Base-by-base conservation (phyloP, 2,888 invertebrate genomes). In the Mythimna ferrago region DNA sequence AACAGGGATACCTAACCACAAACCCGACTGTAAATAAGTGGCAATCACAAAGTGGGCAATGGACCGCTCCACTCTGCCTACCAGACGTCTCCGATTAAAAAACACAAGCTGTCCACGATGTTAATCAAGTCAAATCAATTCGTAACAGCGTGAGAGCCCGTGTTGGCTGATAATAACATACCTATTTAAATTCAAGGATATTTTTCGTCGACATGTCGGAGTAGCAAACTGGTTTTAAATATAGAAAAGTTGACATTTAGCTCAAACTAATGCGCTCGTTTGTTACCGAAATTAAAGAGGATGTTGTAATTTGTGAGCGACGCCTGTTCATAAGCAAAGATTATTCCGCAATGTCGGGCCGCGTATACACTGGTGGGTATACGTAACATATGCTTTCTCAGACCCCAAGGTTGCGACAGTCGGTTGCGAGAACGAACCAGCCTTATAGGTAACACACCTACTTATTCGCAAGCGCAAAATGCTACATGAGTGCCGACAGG, bases 371-470 rank as follows among this genome's bases (percentile, higher is more conserved):
- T 76, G 73, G 73, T 74, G 81, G 72, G 79, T 83, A 76, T 81
- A 87, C 88, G 89, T 89, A 89, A 89, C 89, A 83, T 89, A 86
- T 90, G 89, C 92, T 93, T 93, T 93, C 93, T 92, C 91, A 87
- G 76, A 74, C 86, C 73, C 73, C 92, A 93, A 93, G 93, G 93
- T 91, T 91, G 87, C 88, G 77, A 85, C 91, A 90, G 84, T 82
- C 88, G 84, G 88, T 91, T 92, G 91, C 92, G 90, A 88, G 90
- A 92, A 84, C 88, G 86, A 88, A 86, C 88, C 86, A 85, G 88
- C 89, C 89, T 89, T 91, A 91, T 89, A 89, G 87, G 90, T 82
- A 90, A 88, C 90, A 89, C 89, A 89, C 88, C 90, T 88, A 90
- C 89, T 82, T 79, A 76, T 78, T 86, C 78, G 82, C 83, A 81